A percentile compares a stretch with the other conserved stretches of the same genome.
These are phyloP conservation scores for Dendronephthya gigantea DNA, from an alignment of 64 coral and sea anemone species.

Conservation along the genomic window DNA sequence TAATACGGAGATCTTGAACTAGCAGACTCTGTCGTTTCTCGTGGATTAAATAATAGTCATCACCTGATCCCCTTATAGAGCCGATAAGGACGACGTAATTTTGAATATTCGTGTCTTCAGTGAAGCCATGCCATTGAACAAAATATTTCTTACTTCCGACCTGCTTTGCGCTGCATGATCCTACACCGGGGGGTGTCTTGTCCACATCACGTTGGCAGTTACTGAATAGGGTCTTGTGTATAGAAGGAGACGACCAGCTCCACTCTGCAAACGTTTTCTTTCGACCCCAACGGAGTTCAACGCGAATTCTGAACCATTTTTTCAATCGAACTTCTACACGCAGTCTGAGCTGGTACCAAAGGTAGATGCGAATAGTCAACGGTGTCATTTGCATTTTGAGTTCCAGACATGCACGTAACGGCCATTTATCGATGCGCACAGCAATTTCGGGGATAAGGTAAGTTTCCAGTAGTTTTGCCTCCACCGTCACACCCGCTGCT, in stretches of 20 bases:
- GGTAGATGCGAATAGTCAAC: slow-evolving; percentile 71
- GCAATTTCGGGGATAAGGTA: slow-evolving; percentile 71
- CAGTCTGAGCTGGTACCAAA: slow-evolving; percentile 78
- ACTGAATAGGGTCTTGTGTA: slow-evolving; percentile 65
- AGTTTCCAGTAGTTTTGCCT: slow-evolving; percentile 76
- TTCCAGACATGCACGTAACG: slow-evolving; percentile 67
- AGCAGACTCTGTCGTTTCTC: slow-evolving; percentile 47
- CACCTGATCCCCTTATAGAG: slow-evolving; percentile 67
- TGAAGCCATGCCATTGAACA: slow-evolving; percentile 79
- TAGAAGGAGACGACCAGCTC: slow-evolving; percentile 72
- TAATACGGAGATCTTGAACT: slow-evolving; percentile 60
- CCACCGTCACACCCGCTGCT: slow-evolving; percentile 74
- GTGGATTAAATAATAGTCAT: slow-evolving; percentile 60
- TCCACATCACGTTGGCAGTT: slow-evolving; percentile 70
- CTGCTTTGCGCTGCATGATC: slow-evolving; percentile 67
- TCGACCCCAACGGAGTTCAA: slow-evolving; percentile 67
- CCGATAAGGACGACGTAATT: slow-evolving; percentile 76
- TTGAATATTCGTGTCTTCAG: slow-evolving; percentile 57
- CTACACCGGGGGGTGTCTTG: slow-evolving; percentile 59
- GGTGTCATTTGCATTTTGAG: slow-evolving; percentile 82
- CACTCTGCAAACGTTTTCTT: slow-evolving; percentile 92
- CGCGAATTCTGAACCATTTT: slow-evolving; percentile 49
- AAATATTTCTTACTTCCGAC: slow-evolving; percentile 60
- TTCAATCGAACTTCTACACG: slow-evolving; percentile 59
- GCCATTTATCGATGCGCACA: slow-evolving; percentile 82